phyloP scores from a whole-genome alignment of 2,888 invertebrate genomes.

The Drosophila neonasuta region DNA sequence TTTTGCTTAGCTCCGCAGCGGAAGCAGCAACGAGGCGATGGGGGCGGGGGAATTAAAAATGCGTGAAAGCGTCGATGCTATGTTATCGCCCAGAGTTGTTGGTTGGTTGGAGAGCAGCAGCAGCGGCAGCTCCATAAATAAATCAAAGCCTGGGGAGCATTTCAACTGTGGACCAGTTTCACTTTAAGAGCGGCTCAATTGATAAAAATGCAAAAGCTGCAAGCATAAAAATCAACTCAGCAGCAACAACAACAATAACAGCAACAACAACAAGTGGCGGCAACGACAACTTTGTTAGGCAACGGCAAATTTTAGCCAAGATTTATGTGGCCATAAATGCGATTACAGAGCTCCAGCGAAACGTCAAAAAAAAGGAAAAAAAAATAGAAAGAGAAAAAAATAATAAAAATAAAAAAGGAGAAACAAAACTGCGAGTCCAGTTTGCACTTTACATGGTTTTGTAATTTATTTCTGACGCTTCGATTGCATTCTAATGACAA shows the following conservation, averaged over 20 bases:
- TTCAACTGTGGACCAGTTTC: slow-evolving; percentile 62
- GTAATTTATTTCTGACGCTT: slow-evolving; percentile 78
- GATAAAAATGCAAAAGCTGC: slow-evolving; percentile 38
- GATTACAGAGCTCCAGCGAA: slow-evolving; percentile 68
- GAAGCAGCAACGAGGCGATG: neutral
- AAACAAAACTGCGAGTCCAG: slow-evolving; percentile 56
- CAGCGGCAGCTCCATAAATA: slow-evolving; percentile 51
- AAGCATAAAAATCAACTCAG: slow-evolving; percentile 6
- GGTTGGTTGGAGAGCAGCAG: slow-evolving; percentile 38
- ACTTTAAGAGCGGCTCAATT: slow-evolving; percentile 49
- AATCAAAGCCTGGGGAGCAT: slow-evolving; percentile 66
- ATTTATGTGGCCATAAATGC: slow-evolving; percentile 79
- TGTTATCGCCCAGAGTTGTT: slow-evolving; percentile 62
- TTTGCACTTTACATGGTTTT: slow-evolving; percentile 78
- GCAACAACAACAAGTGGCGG: slow-evolving; percentile 20
- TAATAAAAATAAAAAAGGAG: slow-evolving; percentile 10
- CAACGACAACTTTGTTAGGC: slow-evolving; percentile 69
- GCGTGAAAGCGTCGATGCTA: slow-evolving; percentile 68
- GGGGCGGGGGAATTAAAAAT: slow-evolving; percentile 60
- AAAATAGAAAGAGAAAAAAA: slow-evolving; percentile 14
- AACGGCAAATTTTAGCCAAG: slow-evolving; percentile 71
- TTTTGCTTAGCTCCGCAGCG: slow-evolving; percentile 1
- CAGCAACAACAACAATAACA: slow-evolving; percentile 23
- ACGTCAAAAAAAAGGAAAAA: slow-evolving; percentile 52
- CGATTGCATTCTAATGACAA: slow-evolving; percentile 76